phyloP scores from a whole-genome alignment of 2,797 vertebrate species.

The Eulemur mongoz region DNA sequence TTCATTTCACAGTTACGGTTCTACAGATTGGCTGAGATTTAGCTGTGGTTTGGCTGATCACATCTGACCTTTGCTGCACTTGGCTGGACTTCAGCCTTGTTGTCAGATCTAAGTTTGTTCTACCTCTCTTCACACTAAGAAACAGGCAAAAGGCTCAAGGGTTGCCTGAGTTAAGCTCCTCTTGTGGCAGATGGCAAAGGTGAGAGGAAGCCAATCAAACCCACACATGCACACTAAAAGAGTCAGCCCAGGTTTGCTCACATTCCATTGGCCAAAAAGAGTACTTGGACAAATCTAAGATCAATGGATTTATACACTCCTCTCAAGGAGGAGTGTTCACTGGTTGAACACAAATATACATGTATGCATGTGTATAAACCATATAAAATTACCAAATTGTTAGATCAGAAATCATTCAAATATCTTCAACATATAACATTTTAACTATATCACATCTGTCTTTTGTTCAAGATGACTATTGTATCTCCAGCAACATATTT shows the following conservation, averaged over 20 bases:
- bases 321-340: not conserved
- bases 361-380: not conserved
- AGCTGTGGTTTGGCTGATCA: not conserved
- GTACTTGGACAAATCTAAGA: not conserved
- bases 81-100: not conserved
- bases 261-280: not conserved
- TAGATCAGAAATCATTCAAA: not conserved
- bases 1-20: not conserved
- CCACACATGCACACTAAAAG: not conserved
- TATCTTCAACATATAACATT: not conserved
- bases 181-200: too few relatives aligned
- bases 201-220: not conserved
- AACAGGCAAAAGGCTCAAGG: not conserved
- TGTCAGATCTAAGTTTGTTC: too few relatives aligned
- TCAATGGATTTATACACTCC: too few relatives aligned
- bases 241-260: not conserved
- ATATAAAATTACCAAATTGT: not conserved
- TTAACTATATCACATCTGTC: not conserved
- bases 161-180: not conserved
- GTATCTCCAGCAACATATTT: not conserved
- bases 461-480: not conserved
- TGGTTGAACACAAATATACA: not conserved
- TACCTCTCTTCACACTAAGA: not conserved
- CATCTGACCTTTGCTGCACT: not conserved
- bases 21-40: not conserved